A percentile compares a stretch with the other conserved stretches of the same genome.
Conservation (phyloP, 2,113 vertebrate species). For the Cebidichthys violaceus region DNA sequence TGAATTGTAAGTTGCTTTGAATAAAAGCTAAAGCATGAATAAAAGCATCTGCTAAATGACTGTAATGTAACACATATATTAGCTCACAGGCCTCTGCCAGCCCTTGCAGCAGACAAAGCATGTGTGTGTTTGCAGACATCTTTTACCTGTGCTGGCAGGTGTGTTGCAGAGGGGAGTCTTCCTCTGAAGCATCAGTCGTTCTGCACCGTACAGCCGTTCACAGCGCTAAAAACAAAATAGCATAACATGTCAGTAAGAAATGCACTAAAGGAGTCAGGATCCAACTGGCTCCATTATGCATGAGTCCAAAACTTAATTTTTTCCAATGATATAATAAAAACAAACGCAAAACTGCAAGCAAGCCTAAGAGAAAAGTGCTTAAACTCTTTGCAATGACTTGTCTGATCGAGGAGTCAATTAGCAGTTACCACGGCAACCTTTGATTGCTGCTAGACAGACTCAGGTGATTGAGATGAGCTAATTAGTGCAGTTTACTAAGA, state of each 20-base stretch:
- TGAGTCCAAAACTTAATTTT: no score
- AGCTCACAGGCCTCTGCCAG: slow-evolving; percentile 14
- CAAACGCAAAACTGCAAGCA: neutral
- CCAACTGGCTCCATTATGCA: neutral
- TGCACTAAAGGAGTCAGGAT: neutral
- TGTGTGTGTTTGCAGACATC: neutral
- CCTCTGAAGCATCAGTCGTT: slow-evolving; percentile 22
- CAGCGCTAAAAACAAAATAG: neutral
- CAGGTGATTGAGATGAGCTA: neutral
- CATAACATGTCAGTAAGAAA: neutral
- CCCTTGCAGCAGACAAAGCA: neutral
- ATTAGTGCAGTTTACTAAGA: neutral
- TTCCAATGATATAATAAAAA: neutral
- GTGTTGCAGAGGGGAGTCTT: slow-evolving; percentile 32
- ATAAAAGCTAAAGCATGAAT: no score
- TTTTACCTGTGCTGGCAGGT: slow-evolving; percentile 54
- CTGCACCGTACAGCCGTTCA: slow-evolving; percentile 1
- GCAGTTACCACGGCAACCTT: neutral
- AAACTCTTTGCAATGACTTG: neutral
- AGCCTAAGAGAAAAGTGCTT: neutral
- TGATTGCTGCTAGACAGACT: neutral
- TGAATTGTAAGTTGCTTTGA: no score
- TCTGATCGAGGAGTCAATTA: neutral
- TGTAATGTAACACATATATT: neutral
- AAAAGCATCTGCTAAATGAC: no score